Conservation (phyloP, 2,888 invertebrate genomes). For the Agelastica alni region DNA sequence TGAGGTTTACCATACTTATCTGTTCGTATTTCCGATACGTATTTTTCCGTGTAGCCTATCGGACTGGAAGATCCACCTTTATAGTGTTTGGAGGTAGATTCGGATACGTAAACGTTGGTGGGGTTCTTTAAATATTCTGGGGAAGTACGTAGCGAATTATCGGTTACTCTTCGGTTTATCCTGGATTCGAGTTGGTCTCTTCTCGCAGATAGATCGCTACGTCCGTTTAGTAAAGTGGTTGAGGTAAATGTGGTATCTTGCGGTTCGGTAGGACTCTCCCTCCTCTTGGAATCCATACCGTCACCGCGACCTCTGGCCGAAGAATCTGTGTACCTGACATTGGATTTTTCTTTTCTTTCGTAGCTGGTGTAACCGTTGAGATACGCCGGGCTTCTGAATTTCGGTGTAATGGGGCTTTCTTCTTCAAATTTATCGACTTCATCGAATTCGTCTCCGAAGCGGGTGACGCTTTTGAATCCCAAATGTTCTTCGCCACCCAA, state of each 20-base stretch:
- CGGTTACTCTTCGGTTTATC: slow-evolving; percentile 64
- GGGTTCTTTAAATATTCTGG: slow-evolving; percentile 50
- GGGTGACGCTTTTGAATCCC: slow-evolving; percentile 51
- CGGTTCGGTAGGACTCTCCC: slow-evolving; percentile 56
- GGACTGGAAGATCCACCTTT: slow-evolving; percentile 63
- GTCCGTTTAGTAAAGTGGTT: slow-evolving; percentile 45
- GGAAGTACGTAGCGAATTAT: slow-evolving; percentile 53
- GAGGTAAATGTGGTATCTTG: slow-evolving; percentile 41
- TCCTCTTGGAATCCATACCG: slow-evolving; percentile 67
- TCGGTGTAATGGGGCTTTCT: slow-evolving; percentile 64
- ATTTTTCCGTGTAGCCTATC: slow-evolving; percentile 60
- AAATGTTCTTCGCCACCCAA: slow-evolving; percentile 71
- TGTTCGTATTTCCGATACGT: slow-evolving; percentile 59
- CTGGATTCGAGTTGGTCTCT: slow-evolving; percentile 77
- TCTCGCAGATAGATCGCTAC: slow-evolving; percentile 70
- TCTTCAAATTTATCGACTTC: slow-evolving; percentile 59
- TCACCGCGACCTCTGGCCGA: slow-evolving; percentile 66
- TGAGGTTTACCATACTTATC: slow-evolving; percentile 58
- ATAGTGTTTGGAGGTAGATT: slow-evolving; percentile 62
- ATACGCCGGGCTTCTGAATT: slow-evolving; percentile 61
- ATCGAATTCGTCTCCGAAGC: slow-evolving; percentile 57
- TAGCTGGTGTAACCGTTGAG: slow-evolving; percentile 60
- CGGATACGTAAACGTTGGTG: slow-evolving; percentile 59
- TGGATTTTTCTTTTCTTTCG: slow-evolving; percentile 54
- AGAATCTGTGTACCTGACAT: slow-evolving; percentile 56